Evolutionary conservation across 2,113 vertebrate genomes (phyloP).

Genomic region (Proteles cristata): DNA sequence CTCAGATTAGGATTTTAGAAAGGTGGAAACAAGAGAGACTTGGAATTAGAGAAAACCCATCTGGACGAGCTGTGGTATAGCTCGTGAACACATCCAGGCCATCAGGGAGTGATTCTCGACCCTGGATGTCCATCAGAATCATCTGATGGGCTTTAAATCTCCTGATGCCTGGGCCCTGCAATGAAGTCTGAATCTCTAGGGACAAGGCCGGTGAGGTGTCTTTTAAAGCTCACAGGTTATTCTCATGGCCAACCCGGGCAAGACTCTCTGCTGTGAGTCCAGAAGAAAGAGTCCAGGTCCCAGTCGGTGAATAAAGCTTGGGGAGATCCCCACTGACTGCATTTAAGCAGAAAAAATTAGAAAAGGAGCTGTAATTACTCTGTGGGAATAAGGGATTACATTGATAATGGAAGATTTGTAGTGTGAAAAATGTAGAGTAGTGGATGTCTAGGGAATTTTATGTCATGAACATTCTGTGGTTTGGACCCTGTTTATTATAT

Average conservation of each 20-base stretch:
- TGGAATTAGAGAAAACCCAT: not conserved
- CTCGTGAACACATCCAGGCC: not conserved
- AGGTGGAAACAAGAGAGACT: not conserved
- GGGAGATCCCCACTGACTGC: not conserved
- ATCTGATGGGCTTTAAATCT: not conserved
- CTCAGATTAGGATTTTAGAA: not conserved
- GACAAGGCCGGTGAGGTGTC: too few species aligned
- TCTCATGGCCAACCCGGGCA: not conserved
- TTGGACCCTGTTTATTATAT: not conserved
- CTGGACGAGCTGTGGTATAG: not conserved
- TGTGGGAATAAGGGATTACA: not conserved
- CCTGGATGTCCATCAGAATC: not conserved
- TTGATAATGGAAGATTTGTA: not conserved
- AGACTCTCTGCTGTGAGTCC: not conserved
- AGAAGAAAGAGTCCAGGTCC: not conserved
- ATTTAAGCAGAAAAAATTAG: not conserved
- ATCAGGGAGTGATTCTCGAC: not conserved
- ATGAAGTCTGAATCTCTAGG: not conserved
- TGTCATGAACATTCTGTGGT: not conserved
- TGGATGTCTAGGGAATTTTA: not conserved
- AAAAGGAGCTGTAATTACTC: not conserved
- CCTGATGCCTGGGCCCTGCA: not conserved
- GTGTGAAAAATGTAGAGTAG: not conserved
- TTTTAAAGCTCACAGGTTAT: not conserved
- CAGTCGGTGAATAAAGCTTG: not conserved